Base-by-base conservation (phyloP, 2,797 vertebrate genomes). In the Chelon auratus region DNA sequence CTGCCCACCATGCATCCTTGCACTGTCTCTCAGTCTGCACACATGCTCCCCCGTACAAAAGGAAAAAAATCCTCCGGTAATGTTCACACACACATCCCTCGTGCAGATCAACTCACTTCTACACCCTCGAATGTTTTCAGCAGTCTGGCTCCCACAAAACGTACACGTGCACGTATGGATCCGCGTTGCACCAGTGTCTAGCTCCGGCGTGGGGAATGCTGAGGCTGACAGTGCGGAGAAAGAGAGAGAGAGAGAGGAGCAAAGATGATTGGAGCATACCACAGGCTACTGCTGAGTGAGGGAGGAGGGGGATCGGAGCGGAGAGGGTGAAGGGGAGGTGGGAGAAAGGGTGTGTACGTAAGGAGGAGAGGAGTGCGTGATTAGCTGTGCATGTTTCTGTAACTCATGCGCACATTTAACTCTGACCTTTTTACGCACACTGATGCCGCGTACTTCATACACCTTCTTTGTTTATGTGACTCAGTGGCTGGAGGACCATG, bases 1-100 rank as follows among this genome's bases (percentile, higher is more conserved):
- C 86, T 87, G 87, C 77, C 83, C 81, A 75, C 83, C 85, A 47
- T 73, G 58, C 91, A 88, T 92, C 87, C 83, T 87, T 72, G 61
- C 64, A 40, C 82, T 63, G 82, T 51, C 77, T 78, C 69, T 84
- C 83, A 70, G 71, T 75, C 79, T 22, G n/a, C 81, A 72, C 87
- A 70, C 86, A 88, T 74, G 73, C 78, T 84, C 70, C 62, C 73
- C 65, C 64, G 30, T 58, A 54, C 75, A 80, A 69, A 79, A 59
- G 24, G 24, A 6, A 30, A 30, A 7, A 8, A 33, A 79, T 20
- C 62, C 58, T 71, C 58, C 74, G 55, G 39, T 33, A 42, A 72
- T 8, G 30, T 56, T 77, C 84, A 82, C 64, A 26, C n/a, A 17
- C 62, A 55, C 89, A 87, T 81, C 72, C 30, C 70, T 82, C 78